Evolutionary conservation across 2,797 vertebrate genomes (phyloP), one percentile per base, ranked within the genome.

Genomic region (Chromis chromis): DNA sequence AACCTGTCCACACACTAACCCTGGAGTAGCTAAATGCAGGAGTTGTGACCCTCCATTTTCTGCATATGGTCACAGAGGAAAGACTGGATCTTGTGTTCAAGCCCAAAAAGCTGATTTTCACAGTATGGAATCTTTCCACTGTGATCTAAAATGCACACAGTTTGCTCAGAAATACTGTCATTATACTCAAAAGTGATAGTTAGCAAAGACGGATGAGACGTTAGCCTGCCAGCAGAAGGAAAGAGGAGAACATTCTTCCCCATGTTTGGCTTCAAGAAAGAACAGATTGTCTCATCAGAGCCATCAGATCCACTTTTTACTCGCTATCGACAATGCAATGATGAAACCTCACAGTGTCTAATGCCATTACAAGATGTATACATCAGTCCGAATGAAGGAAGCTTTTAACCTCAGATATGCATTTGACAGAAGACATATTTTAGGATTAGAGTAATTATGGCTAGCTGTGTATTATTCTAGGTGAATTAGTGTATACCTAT

Each of bases 111-210:
- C 50, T 50, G 40, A 71, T 54, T 79, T 50, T 77, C 67, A 73
- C 83, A 79, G 76, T 42, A 56, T 60, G 69, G 40, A 67, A 73
- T 70, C 76, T 75, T 69, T 81, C 78, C 69, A 55, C 78, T 66
- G 71, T 55, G 76, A 88, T 85, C 88, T 87, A 84, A 90, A 91
- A 85, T 77, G 78, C 54, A 67, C 74, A 77, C 65, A 50, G 73
- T 85, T 84, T 78, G 77, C 80, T 74, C 68, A 73, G 81, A 86
- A 86, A 91, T 67, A 53, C 82, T 89, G 82, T 91, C 75, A 92
- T 93, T 91, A 92, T 76, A 33, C 61, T 85, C 83, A 79, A 65
- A 89, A 88, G 83, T 70, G 82, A 90, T 86, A 85, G 79, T 92
- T 92, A 88, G 82, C 70, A 65, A 77, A 73, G 70, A 36, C 74